Evolutionary conservation across 2,113 vertebrate species (phyloP), one percentile per base, ranked within the genome.

Genomic region (Cololabis saira): DNA sequence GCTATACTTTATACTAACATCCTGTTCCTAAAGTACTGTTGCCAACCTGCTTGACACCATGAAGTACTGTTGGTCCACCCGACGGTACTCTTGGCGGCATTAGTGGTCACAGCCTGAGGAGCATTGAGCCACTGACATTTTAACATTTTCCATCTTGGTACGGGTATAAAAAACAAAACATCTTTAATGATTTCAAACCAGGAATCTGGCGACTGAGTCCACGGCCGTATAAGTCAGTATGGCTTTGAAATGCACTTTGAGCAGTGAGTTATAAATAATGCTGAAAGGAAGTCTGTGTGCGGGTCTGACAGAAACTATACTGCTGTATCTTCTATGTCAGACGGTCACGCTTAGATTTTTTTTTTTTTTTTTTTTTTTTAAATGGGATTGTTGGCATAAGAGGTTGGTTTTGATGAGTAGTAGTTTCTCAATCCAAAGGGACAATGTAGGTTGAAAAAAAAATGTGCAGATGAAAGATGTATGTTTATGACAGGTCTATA

Each of bases 401-500:
- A 73, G 65, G 5, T 1, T 13, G 24, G 55, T 72, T 78, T 56
- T 55, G 67, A 78, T 64, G 80, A 70, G 67, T 61, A 63, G 73
- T 81, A 80, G 59, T 71, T 74, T 61, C 41, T 71, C 22, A 45
- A 76, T 78, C 61, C 65, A 90, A 91, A 90, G 89, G 85, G 87
- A 89, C 79, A 52, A 13, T 51, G 89, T 92, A 90, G 82, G 91
- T 91, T 75, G 79, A 71, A 74, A 66, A 83, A 71, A 55, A 74
- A n/a, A n/a, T n/a, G 83, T 76, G 82, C 49, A 24, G 68, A 71
- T 74, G 84, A 87, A 71, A 81, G 83, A 83, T 85, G 85, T 81
- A 83, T 75, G 87, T 89, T 81, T 86, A 72, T 85, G 63, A 80
- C 78, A 80, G 81, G 78, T 86, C 52, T 82, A 82, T 80, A 59